Base-by-base conservation (phyloP, 2,113 vertebrate species). In the Entelurus aequoreus region DNA sequence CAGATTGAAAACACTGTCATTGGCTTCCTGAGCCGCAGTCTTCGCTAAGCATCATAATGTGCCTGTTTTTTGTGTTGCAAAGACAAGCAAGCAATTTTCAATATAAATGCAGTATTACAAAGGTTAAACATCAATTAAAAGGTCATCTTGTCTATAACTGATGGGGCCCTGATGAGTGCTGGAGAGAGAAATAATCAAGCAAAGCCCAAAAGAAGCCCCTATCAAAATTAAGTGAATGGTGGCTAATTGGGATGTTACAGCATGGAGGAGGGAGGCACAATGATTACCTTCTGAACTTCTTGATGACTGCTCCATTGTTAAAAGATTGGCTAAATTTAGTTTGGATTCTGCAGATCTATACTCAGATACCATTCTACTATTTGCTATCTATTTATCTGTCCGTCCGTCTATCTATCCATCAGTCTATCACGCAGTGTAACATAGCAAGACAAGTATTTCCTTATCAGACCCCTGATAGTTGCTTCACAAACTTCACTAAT, bases 81-180 rank as follows among this genome's bases (percentile, higher is more conserved):
- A 84, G 80, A 81, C 67, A 72, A 78, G 73, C 70, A 60, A 72
- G 65, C 68, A 82, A 54, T 89, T 88, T 80, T 85, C 81, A 70
- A 69, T 80, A 77, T 71, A 83, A 73, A 61, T 37, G 35, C 67
- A 68, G 80, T 77, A 89, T 88, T 88, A 88, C 73, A 85, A 79
- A 91, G 87, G 88, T 87, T 90, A 91, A 90, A 90, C 86, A 77
- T 82, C 80, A 86, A 86, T 91, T 91, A 90, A 78, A 85, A 87
- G 86, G 75, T 87, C 86, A 92, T 89, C 87, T 88, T 71, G 72
- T 85, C 86, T 88, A 90, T 90, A 87, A 86, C 85, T 86, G 81
- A 77, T 85, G 78, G 79, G 79, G 62, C 68, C 74, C 63, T 52
- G 63, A 71, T 36, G 65, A 71, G 66, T 79, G 71, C 74, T 77